phyloP scores from a whole-genome alignment of 2,888 invertebrate genomes.

The Cryptophagus acutangulus region DNA sequence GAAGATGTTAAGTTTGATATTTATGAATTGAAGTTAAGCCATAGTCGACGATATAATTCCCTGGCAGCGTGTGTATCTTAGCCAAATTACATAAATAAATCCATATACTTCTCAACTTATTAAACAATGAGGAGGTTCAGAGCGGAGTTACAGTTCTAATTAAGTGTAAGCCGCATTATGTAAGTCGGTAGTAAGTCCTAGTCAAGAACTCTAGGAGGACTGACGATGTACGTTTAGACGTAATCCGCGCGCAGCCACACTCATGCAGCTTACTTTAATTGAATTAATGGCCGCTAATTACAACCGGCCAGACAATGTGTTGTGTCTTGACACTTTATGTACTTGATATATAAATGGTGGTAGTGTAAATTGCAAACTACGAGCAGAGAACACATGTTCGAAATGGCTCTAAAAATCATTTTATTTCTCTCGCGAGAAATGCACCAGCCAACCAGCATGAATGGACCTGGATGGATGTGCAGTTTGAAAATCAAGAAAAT shows the following conservation, averaged over 20 bases:
- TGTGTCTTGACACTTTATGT: slow-evolving; percentile 20
- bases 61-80: too few species aligned
- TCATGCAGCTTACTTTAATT: slow-evolving; percentile 25
- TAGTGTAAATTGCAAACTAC: neutral
- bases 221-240: slow-evolving; percentile 7
- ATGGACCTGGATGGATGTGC: too few species aligned
- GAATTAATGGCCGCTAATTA: slow-evolving; percentile 28
- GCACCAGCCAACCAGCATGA: too few species aligned
- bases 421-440: too few species aligned
- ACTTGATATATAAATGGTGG: slow-evolving; percentile 10
- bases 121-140: slow-evolving; percentile 15
- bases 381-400: too few species aligned
- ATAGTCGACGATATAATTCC: too few species aligned
- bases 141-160: slow-evolving; percentile 21
- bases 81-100: neutral
- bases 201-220: slow-evolving; percentile 12
- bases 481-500: too few species aligned
- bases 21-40: too few species aligned
- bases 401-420: too few species aligned
- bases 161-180: slow-evolving; percentile 25
- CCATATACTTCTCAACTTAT: slow-evolving; percentile 15
- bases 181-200: slow-evolving; percentile 14
- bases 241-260: slow-evolving; percentile 15
- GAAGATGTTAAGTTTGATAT: too few species aligned
- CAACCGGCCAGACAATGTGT: slow-evolving; percentile 17